Percentiles rank a stretch among this genome's conserved stretches.
Evolutionary conservation across 2,888 invertebrate species (phyloP).

Genomic region (Corbicula japonica): DNA sequence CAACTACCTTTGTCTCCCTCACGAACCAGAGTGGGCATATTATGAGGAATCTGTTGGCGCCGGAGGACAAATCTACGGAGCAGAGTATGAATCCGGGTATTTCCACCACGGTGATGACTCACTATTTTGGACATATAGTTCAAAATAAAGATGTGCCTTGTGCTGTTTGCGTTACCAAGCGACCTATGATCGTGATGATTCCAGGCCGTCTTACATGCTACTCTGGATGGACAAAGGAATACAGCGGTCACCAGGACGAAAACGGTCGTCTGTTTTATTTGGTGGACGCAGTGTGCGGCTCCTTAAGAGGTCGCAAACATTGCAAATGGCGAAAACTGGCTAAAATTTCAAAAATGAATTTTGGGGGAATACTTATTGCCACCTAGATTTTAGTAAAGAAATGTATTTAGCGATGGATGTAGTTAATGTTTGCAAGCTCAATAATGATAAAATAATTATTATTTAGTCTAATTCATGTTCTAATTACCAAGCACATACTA

Average conservation of each 20-base stretch:
- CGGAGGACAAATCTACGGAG: slow-evolving; percentile 9
- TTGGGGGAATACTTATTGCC: too few species aligned
- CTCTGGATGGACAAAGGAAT: slow-evolving; percentile 31
- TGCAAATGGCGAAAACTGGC: too few species aligned
- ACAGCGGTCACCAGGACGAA: slow-evolving; percentile 19
- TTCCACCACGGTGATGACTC: background rate
- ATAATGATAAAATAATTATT: too few species aligned
- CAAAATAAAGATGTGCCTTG: slow-evolving; percentile 21
- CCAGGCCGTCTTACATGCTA: slow-evolving; percentile 17
- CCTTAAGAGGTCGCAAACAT: too few species aligned
- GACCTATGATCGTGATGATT: slow-evolving; percentile 16
- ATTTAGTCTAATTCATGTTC: too few species aligned
- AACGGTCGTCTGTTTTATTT: too few species aligned
- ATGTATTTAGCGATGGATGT: too few species aligned
- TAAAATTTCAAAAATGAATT: too few species aligned
- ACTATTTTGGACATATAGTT: slow-evolving; percentile 7
- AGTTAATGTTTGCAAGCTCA: too few species aligned
- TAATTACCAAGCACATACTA: too few species aligned
- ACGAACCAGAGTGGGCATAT: slow-evolving; percentile 19
- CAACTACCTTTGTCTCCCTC: slow-evolving; percentile 19
- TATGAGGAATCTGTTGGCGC: background rate
- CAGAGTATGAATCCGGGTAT: slow-evolving; percentile 21
- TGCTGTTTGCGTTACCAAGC: slow-evolving; percentile 5
- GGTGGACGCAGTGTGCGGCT: too few species aligned
- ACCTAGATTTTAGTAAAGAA: too few species aligned